Evolutionary conservation across 2,113 vertebrate species (phyloP).

Genomic region (Sylvilagus bachmani): DNA sequence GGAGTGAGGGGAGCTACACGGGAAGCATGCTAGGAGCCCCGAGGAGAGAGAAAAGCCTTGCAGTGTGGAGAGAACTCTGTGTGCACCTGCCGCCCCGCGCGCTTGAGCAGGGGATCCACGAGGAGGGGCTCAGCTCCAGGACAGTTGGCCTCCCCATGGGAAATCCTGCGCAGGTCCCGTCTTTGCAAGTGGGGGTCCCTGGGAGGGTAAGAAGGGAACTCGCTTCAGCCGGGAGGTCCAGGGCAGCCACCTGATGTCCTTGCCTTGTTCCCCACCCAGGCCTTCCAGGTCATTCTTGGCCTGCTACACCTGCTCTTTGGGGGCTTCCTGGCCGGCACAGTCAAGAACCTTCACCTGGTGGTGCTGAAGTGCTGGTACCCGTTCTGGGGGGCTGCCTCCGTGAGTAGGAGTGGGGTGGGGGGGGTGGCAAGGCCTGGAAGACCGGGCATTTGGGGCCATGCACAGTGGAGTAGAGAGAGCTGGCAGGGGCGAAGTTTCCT

Average conservation of each 20-base stretch:
- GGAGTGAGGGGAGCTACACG: fast-evolving
- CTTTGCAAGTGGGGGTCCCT: not conserved
- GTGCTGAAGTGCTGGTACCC: slow-evolving; percentile 69
- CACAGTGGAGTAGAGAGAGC: not conserved
- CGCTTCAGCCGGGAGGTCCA: fast-evolving
- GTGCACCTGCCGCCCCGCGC: too few relatives aligned
- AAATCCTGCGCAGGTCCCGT: too few relatives aligned
- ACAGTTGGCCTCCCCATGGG: not conserved
- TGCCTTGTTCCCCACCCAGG: not conserved
- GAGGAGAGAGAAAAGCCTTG: fast-evolving
- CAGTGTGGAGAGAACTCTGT: not conserved
- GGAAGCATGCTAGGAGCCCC: not conserved
- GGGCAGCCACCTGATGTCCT: not conserved
- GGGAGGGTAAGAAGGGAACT: not conserved
- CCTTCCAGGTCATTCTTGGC: not conserved
- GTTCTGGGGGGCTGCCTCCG: slow-evolving; percentile 57
- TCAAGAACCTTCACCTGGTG: slow-evolving; percentile 60
- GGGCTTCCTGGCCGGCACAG: not conserved
- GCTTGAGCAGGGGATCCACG: too few relatives aligned
- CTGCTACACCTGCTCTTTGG: not conserved
- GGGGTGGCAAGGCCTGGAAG: too few relatives aligned
- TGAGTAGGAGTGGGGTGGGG: slow-evolving; percentile 43
- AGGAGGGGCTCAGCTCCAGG: not conserved
- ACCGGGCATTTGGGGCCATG: fast-evolving
- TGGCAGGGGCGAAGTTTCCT: fast-evolving